Conservation (phyloP, 2,797 vertebrate genomes). For the Myotis planiceps region DNA sequence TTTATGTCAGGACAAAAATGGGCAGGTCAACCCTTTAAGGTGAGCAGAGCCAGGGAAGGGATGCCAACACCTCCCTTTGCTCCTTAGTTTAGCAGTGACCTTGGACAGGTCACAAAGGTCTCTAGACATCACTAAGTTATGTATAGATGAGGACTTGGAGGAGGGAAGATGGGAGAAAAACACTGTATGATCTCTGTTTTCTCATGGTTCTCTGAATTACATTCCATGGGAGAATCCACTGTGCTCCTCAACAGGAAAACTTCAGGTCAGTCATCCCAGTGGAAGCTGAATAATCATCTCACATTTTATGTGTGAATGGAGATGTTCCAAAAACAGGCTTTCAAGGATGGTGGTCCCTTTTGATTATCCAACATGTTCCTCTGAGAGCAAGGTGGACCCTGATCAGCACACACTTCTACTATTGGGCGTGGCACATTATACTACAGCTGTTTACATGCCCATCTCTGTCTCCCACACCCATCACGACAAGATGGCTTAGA, state of each 20-base stretch:
- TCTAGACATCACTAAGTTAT: neutral
- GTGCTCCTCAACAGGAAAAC: neutral
- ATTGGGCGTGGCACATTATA: neutral
- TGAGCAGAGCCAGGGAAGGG: neutral
- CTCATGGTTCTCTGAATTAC: neutral
- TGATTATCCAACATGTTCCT: neutral
- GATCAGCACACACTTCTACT: neutral
- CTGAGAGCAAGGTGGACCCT: neutral
- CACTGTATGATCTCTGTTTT: neutral
- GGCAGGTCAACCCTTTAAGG: neutral
- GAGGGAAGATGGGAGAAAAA: neutral
- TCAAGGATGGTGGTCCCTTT: neutral
- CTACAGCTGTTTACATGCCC: neutral
- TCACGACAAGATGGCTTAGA: neutral
- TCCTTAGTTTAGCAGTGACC: neutral
- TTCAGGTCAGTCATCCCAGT: neutral
- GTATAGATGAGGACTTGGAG: neutral
- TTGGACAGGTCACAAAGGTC: neutral
- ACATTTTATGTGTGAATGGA: neutral
- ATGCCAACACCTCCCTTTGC: neutral
- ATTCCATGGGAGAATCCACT: too few species aligned
- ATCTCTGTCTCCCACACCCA: neutral
- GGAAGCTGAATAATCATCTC: neutral
- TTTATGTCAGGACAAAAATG: too few species aligned
- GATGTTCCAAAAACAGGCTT: neutral